Evolutionary conservation across 2,888 invertebrate genomes (phyloP).

Genomic region (Pedicia rivosa): DNA sequence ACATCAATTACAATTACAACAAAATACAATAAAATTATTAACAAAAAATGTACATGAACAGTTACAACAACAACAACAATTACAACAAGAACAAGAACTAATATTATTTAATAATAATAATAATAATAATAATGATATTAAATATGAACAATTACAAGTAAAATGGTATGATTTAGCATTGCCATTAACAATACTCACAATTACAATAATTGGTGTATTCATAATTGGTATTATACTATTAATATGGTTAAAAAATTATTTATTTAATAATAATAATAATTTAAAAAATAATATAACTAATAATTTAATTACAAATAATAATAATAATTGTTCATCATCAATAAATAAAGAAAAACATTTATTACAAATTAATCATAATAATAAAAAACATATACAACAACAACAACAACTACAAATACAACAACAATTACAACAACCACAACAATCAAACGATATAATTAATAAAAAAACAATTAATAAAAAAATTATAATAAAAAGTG

Average conservation of each 20-base stretch:
- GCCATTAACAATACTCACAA: slow-evolving; percentile 13
- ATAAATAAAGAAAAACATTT: not conserved
- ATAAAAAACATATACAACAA: not conserved
- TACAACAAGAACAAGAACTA: no score
- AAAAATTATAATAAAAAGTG: no score
- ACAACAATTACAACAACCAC: no score
- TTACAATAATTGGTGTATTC: slow-evolving; percentile 12
- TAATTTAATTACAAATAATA: slow-evolving; percentile 1
- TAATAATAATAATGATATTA: slow-evolving; percentile 2
- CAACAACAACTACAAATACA: not conserved
- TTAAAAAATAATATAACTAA: not conserved
- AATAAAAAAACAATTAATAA: not conserved
- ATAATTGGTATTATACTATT: slow-evolving; percentile 13
- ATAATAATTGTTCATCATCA: not conserved
- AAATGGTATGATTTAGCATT: slow-evolving; percentile 11
- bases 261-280: not conserved
- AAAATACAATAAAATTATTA: no score
- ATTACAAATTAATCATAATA: not conserved
- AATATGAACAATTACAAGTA: slow-evolving; percentile 7
- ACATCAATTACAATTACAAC: not conserved
- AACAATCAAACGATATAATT: not conserved
- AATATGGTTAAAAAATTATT: slow-evolving; percentile 13
- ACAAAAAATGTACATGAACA: no score
- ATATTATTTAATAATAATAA: no score
- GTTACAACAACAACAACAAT: no score